Base-by-base conservation (phyloP, 2,888 invertebrate species). In the Xanthorhoe spadicearia region DNA sequence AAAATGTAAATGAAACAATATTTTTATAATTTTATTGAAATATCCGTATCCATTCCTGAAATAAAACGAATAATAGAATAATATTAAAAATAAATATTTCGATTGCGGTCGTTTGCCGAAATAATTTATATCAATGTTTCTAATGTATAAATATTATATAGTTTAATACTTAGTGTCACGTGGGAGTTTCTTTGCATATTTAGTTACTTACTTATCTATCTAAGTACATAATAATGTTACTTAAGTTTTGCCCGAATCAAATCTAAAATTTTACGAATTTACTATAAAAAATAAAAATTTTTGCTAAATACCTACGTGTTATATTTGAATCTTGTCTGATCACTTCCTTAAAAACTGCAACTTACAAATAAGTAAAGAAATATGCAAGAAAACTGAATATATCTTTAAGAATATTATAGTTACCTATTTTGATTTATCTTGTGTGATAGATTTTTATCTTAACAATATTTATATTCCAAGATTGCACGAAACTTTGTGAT, bases 1-100 rank as follows among this genome's bases (percentile, higher is more conserved):
- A n/a, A 46, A 6, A 48, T 48, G 48, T 57, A 10, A 32, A 49
- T 32, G 10, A 3, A 1, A 10, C n/a, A 32, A 10, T 51, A 55
- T 51, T 38, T 51, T 38, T 51, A 59, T 38, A 18, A 38, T 51
- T 59, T 59, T 51, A 38, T 59, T 38, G 4, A 35, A 48, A 15
- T 13, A 17, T 28, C 48, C 7, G 13, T 35, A 17, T 32, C 17
- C 18, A 49, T 57, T 57, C 49, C 49, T 18, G 3, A 32, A 57
- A 18, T 49, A 32, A 32, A 32, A 50, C 50, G 23, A 19, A 13
- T 13, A 43, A 5, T 13, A 38, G 38, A 38, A 43, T 23, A 32
- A 32, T 32, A 32, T 28, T 28, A 32, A 32, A 7, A 32, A 32
- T 48, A 48, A 13, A 48, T 6, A 48, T 17, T 48, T 46, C 6